A percentile compares a stretch with the other conserved stretches of the same genome.
Conservation (phyloP, 1,140 invertebrate species). For the Drosophila miranda region DNA sequence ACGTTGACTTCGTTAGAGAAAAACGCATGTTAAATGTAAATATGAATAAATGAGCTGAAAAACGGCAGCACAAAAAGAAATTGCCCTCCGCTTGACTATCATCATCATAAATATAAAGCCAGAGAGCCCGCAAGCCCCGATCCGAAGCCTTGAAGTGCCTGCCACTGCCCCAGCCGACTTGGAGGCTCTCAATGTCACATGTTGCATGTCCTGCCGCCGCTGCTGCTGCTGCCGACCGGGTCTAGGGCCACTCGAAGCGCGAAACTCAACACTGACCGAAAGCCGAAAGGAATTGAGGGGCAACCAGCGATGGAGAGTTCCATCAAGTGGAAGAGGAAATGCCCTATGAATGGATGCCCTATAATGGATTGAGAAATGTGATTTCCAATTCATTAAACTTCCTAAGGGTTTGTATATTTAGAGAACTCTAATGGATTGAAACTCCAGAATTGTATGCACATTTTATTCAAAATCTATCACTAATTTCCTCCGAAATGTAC, state of each 20-base stretch:
- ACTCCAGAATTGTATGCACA: too few relatives aligned
- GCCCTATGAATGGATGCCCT: conserved; percentile 7
- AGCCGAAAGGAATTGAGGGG: conserved; percentile 6
- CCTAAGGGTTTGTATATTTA: not conserved
- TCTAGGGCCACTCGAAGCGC: conserved; percentile 73
- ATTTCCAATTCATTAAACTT: conserved; percentile 15
- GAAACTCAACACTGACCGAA: conserved; percentile 70
- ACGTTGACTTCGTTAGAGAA: conserved; percentile 73
- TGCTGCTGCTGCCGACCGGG: too few relatives aligned
- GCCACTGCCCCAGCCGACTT: conserved; percentile 2
- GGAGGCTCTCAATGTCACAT: conserved; percentile 74
- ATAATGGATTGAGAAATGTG: conserved; percentile 10
- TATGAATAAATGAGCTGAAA: conserved; percentile 80
- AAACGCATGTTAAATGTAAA: conserved; percentile 80
- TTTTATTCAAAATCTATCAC: too few relatives aligned
- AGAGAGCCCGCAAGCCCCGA: not conserved
- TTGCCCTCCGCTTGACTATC: not conserved
- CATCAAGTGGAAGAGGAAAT: conserved; percentile 24
- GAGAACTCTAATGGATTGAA: not conserved
- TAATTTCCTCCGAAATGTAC: too few relatives aligned
- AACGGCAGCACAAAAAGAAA: conserved; percentile 28
- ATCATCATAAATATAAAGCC: conserved; percentile 49
- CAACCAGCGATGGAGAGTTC: not conserved
- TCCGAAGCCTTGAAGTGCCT: not conserved
- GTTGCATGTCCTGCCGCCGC: conserved; percentile 69